Evolutionary conservation across 2,888 invertebrate genomes (phyloP), one percentile per base, ranked within the genome.

Genomic region (Drosophila paramelanica): DNA sequence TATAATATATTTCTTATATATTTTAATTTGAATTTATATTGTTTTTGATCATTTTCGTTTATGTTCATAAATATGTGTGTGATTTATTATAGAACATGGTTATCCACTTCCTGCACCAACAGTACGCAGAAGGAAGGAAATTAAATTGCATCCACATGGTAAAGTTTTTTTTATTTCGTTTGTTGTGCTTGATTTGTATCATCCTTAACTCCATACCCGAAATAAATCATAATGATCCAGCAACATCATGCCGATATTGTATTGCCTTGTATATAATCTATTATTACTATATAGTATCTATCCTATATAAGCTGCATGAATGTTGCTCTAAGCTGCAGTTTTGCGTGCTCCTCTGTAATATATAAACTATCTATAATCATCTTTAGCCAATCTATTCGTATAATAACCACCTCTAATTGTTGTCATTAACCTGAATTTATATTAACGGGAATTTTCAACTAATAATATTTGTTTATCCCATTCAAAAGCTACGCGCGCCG

Each of bases 401-500:
- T 31, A 31, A 10, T 77, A 76, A 31, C 14, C 46, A 56, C 13
- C 53, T 88, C 87, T 83, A n/a, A 80, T 73, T 83, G 82, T 83
- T 82, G 82, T 68, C 45, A 27, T 36, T 51, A 68, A 45, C 1
- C 42, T 2, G 6, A 11, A 2, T 7, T 1, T 0, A 10, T 3
- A 0, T 0, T 0, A 6, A 5, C 4, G 0, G 5, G 6, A 27
- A 11, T 11, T 3, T 3, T 36, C 5, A 3, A 6, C 43, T 86
- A 17, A 80, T 58, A 46, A 50, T 45, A 0, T 25, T 46, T 43
- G 10, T 17, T 17, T 38, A 3, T 46, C 31, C 17, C 33, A 5
- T 10, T 10, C 17, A 5, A 62, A 66, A 99, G 99, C 99, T 55
- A 96, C 99, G 66, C 96, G 99, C 55, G 98, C 98, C 67, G 99